A percentile compares a stretch with the other conserved stretches of the same genome.
phyloP scores from a whole-genome alignment of 2,888 invertebrate species.

The Leucophora obtusa region DNA sequence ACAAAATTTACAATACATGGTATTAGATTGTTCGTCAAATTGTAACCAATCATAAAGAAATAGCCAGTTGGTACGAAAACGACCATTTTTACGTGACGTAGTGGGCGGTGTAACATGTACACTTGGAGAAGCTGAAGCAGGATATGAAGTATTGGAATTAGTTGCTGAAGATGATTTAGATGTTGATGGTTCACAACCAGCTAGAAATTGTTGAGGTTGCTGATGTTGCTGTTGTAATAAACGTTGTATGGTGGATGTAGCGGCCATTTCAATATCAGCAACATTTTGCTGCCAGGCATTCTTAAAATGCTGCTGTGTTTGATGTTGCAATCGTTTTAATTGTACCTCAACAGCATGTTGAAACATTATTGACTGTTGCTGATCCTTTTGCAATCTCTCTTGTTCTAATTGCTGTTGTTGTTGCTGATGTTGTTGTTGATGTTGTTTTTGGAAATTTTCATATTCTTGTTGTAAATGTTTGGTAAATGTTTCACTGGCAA shows the following conservation, averaged over 20 bases:
- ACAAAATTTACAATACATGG: constrained; percentile 87
- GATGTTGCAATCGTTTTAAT: constrained; percentile 71
- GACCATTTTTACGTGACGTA: constrained; percentile 81
- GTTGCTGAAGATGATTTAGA: constrained; percentile 26
- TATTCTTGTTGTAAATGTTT: constrained; percentile 60
- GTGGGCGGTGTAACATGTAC: constrained; percentile 5
- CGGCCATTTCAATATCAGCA: constrained; percentile 67
- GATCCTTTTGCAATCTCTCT: constrained; percentile 51
- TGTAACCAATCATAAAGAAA: constrained; percentile 86
- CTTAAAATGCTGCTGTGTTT: constrained; percentile 68
- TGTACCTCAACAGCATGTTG: constrained; percentile 74
- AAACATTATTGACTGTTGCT: constrained; percentile 72
- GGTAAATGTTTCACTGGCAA: constrained; percentile 50
- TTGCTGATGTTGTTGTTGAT: constrained; percentile 65
- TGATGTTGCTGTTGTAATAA: constrained; percentile 71
- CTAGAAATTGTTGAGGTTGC: constrained; percentile 60
- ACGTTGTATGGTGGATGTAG: constrained; percentile 67
- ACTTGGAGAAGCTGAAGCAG: constrained; percentile 32
- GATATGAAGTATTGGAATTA: not conserved
- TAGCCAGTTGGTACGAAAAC: constrained; percentile 85
- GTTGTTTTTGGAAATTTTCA: constrained; percentile 65
- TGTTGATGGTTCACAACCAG: constrained; percentile 46
- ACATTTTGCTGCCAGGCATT: constrained; percentile 61
- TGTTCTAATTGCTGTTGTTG: constrained; percentile 60
- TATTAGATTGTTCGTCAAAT: constrained; percentile 83